Evolutionary conservation across 53 echinoderm and acorn worm species (phyloP).

Genomic region (Luidia sarsii): DNA sequence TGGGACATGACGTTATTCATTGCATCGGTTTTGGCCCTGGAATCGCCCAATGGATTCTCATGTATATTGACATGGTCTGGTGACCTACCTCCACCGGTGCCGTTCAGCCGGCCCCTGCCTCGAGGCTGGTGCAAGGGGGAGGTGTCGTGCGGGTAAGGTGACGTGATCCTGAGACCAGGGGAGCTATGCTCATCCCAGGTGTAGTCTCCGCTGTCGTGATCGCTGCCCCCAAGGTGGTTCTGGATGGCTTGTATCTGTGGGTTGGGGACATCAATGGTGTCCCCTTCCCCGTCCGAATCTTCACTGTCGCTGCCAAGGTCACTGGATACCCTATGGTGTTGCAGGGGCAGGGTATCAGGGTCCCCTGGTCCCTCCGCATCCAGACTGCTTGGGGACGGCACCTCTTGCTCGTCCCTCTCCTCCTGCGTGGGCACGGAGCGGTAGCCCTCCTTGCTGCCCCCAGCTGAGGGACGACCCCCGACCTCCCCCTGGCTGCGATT

Average conservation of each 20-base stretch:
- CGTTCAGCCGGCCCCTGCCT: slow-evolving; percentile 53
- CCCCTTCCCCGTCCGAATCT: slow-evolving; percentile 55
- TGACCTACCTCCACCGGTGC: slow-evolving; percentile 32
- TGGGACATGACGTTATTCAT: slow-evolving; percentile 29
- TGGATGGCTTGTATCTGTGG: slow-evolving; percentile 76
- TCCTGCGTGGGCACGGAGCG: slow-evolving; percentile 60
- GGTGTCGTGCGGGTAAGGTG: slow-evolving; percentile 51
- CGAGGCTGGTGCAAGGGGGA: slow-evolving; percentile 61
- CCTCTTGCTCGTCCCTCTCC: neutral
- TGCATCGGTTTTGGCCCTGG: slow-evolving; percentile 24
- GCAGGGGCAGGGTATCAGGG: slow-evolving; percentile 49
- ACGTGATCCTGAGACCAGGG: slow-evolving; percentile 39
- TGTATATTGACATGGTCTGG: slow-evolving; percentile 59
- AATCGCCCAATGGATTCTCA: slow-evolving; percentile 56
- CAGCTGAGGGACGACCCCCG: neutral
- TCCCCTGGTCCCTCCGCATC: slow-evolving; percentile 30
- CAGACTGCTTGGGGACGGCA: slow-evolving; percentile 1
- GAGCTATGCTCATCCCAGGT: slow-evolving; percentile 64
- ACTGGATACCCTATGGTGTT: slow-evolving; percentile 22
- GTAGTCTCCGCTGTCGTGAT: slow-evolving; percentile 71
- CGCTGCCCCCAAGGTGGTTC: slow-evolving; percentile 64
- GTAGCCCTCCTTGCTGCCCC: slow-evolving; percentile 36
- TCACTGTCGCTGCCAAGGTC: slow-evolving; percentile 49
- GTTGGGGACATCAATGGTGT: slow-evolving; percentile 65
- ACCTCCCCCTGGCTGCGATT: slow-evolving; percentile 20